Evolutionary conservation across 2,888 invertebrate genomes (phyloP).

Genomic region (Elaeidobius kamerunicus): DNA sequence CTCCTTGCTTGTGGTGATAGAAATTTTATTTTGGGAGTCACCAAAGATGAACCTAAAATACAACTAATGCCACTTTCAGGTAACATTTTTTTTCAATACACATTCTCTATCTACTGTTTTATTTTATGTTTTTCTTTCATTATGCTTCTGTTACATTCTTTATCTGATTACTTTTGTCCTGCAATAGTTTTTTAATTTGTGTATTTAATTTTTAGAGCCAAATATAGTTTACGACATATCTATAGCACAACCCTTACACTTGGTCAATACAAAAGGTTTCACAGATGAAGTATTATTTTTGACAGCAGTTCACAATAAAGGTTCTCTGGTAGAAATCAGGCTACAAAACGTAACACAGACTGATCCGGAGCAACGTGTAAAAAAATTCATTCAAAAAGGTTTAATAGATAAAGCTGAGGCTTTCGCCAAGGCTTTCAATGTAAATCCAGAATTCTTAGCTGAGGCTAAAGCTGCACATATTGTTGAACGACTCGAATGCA

Average conservation of each 20-base stretch:
- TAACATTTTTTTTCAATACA: neutral
- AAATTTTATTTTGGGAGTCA: slow-evolving; percentile 14
- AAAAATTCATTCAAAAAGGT: slow-evolving; percentile 48
- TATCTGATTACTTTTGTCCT: too few relatives aligned
- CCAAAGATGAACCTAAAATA: slow-evolving; percentile 8
- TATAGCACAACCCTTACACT: slow-evolving; percentile 34
- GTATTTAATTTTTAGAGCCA: slow-evolving; percentile 33
- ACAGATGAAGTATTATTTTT: slow-evolving; percentile 42
- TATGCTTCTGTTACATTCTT: too few relatives aligned
- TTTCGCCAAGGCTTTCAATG: slow-evolving; percentile 45
- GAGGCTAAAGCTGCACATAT: slow-evolving; percentile 49
- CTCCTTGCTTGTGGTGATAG: slow-evolving; percentile 23
- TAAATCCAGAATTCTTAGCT: slow-evolving; percentile 46
- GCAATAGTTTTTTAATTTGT: too few relatives aligned
- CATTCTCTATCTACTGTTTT: too few relatives aligned
- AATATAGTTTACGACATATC: slow-evolving; percentile 38
- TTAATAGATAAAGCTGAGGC: slow-evolving; percentile 52
- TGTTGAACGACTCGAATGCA: slow-evolving; percentile 39
- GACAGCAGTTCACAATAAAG: slow-evolving; percentile 34
- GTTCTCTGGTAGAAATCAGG: slow-evolving; percentile 37
- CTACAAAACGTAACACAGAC: slow-evolving; percentile 47
- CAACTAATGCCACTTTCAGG: slow-evolving; percentile 12
- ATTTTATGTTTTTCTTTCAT: too few relatives aligned
- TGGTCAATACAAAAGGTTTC: slow-evolving; percentile 37
- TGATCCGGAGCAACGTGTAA: slow-evolving; percentile 50